A percentile compares a stretch with the other conserved stretches of the same genome.
Evolutionary conservation across 2,797 vertebrate species (phyloP).

Genomic region (Hirundo rustica): DNA sequence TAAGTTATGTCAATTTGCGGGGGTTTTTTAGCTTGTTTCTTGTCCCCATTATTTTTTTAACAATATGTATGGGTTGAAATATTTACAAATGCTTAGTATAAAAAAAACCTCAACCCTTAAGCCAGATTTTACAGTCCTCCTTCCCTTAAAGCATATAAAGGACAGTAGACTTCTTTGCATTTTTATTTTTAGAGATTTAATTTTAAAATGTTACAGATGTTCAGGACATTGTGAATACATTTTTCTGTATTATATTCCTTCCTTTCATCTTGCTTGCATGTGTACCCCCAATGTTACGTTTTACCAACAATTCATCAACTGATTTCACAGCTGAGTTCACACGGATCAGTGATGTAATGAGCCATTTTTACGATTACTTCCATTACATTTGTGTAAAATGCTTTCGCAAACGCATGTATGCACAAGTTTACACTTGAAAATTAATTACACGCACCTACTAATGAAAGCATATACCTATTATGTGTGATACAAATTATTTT

Average conservation of each 20-base stretch:
- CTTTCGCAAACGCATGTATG: slow-evolving; percentile 46
- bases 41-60: not conserved
- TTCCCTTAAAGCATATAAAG: not conserved
- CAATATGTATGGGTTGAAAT: not conserved
- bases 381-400: slow-evolving; percentile 33
- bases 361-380: slow-evolving; percentile 14
- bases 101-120: not conserved
- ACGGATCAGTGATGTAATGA: slow-evolving; percentile 64
- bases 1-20: not conserved
- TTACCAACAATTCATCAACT: slow-evolving; percentile 53
- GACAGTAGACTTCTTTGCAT: not conserved
- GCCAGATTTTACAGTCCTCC: not conserved
- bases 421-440: slow-evolving; percentile 34
- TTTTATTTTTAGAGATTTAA: not conserved
- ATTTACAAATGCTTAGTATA: not conserved
- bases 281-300: slow-evolving; percentile 21
- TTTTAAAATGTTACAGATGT: not conserved
- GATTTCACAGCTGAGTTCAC: slow-evolving; percentile 69
- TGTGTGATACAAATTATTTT: not conserved
- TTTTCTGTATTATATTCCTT: slow-evolving; percentile 46
- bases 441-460: slow-evolving; percentile 36
- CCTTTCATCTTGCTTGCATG: slow-evolving; percentile 62
- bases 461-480: not conserved
- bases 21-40: not conserved
- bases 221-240: slow-evolving; percentile 13